Base-by-base conservation (phyloP, 2,888 invertebrate species). In the Pseudolycoriella hygida region DNA sequence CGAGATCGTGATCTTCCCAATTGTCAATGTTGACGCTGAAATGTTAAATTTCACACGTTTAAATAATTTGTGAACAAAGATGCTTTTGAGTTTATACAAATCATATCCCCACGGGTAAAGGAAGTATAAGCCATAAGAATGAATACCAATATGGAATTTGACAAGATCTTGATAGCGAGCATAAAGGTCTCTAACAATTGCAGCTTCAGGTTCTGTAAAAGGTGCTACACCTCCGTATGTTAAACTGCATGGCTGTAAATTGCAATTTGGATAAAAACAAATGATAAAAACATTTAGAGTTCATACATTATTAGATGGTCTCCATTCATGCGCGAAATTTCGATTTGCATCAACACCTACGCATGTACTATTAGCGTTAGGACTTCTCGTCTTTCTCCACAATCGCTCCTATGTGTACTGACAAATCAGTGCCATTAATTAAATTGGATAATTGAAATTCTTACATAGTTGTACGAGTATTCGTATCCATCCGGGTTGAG, bases 401-500 rank as follows among this genome's bases (percentile, higher is more conserved):
- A 77, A 57, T 2, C 65, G 58, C 2, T 57, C 48, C 0, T 42
- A 12, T 34, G n/a, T n/a, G n/a, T n/a, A n/a, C 12, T 8, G n/a
- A 10, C 5, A 34, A 14, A 14, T 34, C 25, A 25, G 25, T 25
- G 8, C 8, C 25, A 25, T 4, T 4, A 25, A 25, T 6, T 8
- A 25, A 25, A 25, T 4, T 25, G 25, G 25, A 8, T 6, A 25
- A 25, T 25, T 6, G 8, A 25, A 8, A 25, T 6, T 6, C 67
- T 65, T 57, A 71, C 71, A 17, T 44, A 51, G 1, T 60, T 59
- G 51, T 68, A 69, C 2, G 72, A 68, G 57, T 61, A 75, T 51
- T 69, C 72, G 53, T 81, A 83, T 8, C 83, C 82, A 61, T 83
- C 83, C 15, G 81, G 80, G 56, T 83, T 83, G 34, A 74, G 63